phyloP scores from a whole-genome alignment of 2,113 vertebrate species.

The Tylochromis polylepis region DNA sequence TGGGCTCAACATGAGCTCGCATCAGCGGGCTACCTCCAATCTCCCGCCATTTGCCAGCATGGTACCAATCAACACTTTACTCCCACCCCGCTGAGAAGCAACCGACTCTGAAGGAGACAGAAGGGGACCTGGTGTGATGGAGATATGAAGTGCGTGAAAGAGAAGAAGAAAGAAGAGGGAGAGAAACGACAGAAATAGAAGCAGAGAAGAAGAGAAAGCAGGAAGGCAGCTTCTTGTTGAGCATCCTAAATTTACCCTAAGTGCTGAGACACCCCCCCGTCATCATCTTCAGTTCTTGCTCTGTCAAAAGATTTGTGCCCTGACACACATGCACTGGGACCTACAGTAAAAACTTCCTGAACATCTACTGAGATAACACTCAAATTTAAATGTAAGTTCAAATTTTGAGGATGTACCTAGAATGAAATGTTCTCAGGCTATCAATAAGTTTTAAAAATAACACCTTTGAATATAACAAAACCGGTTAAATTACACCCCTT shows the following conservation, averaged over 20 bases:
- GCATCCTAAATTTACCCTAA: constrained; percentile 43
- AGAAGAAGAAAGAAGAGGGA: background rate
- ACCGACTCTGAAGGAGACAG: constrained; percentile 51
- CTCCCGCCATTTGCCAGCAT: constrained; percentile 61
- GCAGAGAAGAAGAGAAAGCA: constrained; percentile 17
- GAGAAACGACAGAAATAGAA: constrained; percentile 39
- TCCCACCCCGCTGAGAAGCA: constrained; percentile 52
- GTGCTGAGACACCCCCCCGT: background rate
- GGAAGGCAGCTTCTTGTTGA: constrained; percentile 17
- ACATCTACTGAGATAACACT: background rate
- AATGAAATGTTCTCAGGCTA: background rate
- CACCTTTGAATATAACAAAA: constrained; percentile 5
- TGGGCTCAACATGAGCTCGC: constrained; percentile 18
- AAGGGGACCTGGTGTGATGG: constrained; percentile 41
- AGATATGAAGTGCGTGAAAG: constrained; percentile 21
- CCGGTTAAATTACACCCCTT: background rate
- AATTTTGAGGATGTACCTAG: background rate
- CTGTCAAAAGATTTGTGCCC: constrained; percentile 34
- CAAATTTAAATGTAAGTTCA: background rate
- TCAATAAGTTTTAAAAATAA: constrained; percentile 10
- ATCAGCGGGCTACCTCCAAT: constrained; percentile 34
- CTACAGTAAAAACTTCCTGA: background rate
- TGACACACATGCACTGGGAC: background rate
- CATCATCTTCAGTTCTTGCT: constrained; percentile 21
- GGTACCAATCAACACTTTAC: constrained; percentile 73